Evolutionary conservation across 1,140 invertebrate species (phyloP).

Genomic region (Drosophila elegans): DNA sequence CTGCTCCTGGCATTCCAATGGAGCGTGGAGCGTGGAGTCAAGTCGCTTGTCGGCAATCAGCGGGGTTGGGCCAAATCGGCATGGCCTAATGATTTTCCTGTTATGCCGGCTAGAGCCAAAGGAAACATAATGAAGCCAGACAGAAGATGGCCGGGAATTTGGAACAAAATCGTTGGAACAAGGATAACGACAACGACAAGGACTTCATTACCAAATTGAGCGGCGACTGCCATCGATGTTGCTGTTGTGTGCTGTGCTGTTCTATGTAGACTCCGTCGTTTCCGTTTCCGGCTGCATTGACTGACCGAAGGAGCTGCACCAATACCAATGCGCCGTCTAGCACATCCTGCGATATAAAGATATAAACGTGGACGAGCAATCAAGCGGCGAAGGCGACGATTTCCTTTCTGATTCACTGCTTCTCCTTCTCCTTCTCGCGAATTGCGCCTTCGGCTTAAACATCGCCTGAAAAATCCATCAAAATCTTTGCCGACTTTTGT

Average conservation of each 20-base stretch:
- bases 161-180: constrained; percentile 16
- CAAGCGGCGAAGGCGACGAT: constrained; percentile 70
- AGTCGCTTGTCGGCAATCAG: constrained; percentile 61
- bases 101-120: constrained; percentile 61
- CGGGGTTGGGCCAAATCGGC: constrained; percentile 64
- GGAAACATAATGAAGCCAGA: constrained; percentile 77
- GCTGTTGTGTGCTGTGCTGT: constrained; percentile 16
- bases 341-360: constrained; percentile 57
- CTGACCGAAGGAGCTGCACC: constrained; percentile 68
- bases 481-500: constrained; percentile 74
- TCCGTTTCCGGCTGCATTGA: constrained; percentile 77
- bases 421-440: neutral
- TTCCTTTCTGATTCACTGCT: constrained; percentile 61
- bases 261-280: constrained; percentile 45
- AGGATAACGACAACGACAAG: constrained; percentile 50
- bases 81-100: constrained; percentile 82
- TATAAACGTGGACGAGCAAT: constrained; percentile 79
- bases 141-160: constrained; percentile 7
- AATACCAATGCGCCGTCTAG: constrained; percentile 43
- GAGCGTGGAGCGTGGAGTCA: constrained; percentile 1
- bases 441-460: constrained; percentile 45
- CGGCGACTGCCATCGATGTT: constrained; percentile 63
- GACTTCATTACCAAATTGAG: constrained; percentile 83
- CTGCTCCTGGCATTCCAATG: constrained; percentile 14
- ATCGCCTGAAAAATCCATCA: constrained; percentile 75